A percentile compares a stretch with the other conserved stretches of the same genome.
Evolutionary conservation across 2,888 invertebrate species (phyloP).

Genomic region (Macaria liturata): DNA sequence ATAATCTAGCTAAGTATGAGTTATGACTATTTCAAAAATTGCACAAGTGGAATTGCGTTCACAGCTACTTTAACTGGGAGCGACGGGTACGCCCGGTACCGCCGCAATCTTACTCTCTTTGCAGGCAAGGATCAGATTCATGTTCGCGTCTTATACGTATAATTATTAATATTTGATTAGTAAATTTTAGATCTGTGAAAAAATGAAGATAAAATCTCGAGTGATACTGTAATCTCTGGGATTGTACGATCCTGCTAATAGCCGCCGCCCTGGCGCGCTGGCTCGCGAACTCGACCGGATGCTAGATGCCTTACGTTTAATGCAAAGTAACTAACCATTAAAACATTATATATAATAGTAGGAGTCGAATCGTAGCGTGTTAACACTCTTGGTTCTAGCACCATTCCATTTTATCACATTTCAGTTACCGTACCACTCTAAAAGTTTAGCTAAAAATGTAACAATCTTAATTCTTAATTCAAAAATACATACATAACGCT

Average conservation of each 20-base stretch:
- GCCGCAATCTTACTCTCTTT: conserved; percentile 54
- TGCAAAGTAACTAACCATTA: conserved; percentile 78
- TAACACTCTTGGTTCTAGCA: conserved; percentile 84
- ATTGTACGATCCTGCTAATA: conserved; percentile 57
- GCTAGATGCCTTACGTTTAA: conserved; percentile 79
- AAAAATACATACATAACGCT: conserved; percentile 82
- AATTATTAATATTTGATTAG: conserved; percentile 73
- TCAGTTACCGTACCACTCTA: conserved; percentile 84
- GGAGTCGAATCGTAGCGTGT: conserved; percentile 83
- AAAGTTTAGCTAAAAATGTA: conserved; percentile 84
- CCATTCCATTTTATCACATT: conserved; percentile 84
- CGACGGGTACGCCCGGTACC: conserved; percentile 30
- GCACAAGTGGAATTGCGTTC: conserved; percentile 82
- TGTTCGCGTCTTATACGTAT: conserved; percentile 65
- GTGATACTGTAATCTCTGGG: conserved; percentile 81
- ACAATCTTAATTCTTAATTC: conserved; percentile 83
- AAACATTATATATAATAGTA: conserved; percentile 79
- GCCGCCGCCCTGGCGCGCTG: conserved; percentile 52
- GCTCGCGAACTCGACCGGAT: conserved; percentile 75
- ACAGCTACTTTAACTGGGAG: conserved; percentile 70
- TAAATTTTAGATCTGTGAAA: conserved; percentile 74
- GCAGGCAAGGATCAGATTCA: conserved; percentile 71
- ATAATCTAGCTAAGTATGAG: conserved; percentile 77
- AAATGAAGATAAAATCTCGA: conserved; percentile 74
- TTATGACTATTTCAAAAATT: conserved; percentile 82